Base-by-base conservation (phyloP, 2,888 invertebrate species). In the Mystacides longicornis region DNA sequence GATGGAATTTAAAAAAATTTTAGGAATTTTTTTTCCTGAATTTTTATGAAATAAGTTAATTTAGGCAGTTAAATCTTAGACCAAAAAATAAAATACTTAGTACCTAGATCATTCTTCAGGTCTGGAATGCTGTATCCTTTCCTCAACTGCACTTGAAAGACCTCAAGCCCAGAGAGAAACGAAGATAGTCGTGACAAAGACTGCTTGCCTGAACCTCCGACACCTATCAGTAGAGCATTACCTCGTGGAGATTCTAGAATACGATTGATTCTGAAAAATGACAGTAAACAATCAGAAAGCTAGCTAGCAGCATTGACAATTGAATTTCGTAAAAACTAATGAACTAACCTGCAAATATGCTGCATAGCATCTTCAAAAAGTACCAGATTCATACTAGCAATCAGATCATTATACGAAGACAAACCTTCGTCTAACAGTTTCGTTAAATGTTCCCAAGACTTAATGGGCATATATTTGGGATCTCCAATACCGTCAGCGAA, bases 121-220 rank as follows among this genome's bases (percentile, higher is more conserved):
- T 96, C 94, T 54, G 74, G 78, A 22, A 93, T 82, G 19, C 85
- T 79, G 69, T 94, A 96, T 43, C 93, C 93, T 70, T 93, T 94
- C 52, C 85, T 82, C n/a, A 96, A 74, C 62, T 93, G 92, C 37
- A 96, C 82, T 77, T 95, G 95, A 71, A 94, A 95, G 1, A 95
- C 93, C 70, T 96, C 95, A 48, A 95, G 78, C 0, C 88, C 84
- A 3, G 93, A 91, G 58, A 97, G 93, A 68, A 89, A 96, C 0
- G 93, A 86, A 0, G 96, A 87, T 18, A 97, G 75, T 52, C 94
- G 78, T 0, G 94, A 89, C 43, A 96, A 74, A 2, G 93, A 93
- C 71, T 96, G 95, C 68, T 95, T 95, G 49, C 96, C 96, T 55
- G 92, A 93, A 27, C 96, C 96, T 42, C 96, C 96, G 0, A 96